Conservation (phyloP, 2,113 vertebrate genomes). For the Megaptera novaeangliae region DNA sequence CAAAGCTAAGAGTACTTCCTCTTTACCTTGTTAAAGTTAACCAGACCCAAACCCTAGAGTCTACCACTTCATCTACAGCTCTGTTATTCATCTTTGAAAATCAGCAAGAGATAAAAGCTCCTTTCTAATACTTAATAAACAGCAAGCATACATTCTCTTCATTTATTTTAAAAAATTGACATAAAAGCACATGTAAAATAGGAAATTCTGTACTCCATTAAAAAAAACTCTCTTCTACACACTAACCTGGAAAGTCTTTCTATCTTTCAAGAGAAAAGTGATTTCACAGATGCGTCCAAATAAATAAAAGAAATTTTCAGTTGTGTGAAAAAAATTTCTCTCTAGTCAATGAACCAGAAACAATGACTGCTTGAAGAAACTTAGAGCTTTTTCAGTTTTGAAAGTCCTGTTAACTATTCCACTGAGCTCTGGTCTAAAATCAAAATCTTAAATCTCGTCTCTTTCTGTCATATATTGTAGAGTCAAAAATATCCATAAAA, state of each 20-base stretch:
- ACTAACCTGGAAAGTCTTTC: constrained; percentile 57
- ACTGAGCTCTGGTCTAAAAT: constrained; percentile 5
- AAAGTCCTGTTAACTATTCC: constrained; percentile 3
- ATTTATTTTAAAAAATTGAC: not conserved
- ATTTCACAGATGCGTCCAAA: constrained; percentile 61
- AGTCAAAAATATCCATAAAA: constrained; percentile 50
- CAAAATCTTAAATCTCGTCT: not conserved
- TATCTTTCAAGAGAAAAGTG: constrained; percentile 65
- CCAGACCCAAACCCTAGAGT: not conserved
- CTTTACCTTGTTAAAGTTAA: not conserved
- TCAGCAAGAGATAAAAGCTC: constrained; percentile 61
- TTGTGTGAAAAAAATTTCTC: constrained; percentile 24
- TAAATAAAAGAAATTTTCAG: constrained; percentile 51
- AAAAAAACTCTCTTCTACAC: constrained; percentile 57
- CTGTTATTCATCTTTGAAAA: constrained; percentile 52
- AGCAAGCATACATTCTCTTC: not conserved
- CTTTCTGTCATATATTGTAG: constrained; percentile 19
- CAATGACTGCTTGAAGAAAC: constrained; percentile 39
- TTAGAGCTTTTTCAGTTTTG: not conserved
- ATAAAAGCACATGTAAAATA: not conserved
- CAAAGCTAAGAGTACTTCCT: not conserved
- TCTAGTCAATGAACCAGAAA: constrained; percentile 66
- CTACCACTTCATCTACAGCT: constrained; percentile 41
- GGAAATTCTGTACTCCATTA: constrained; percentile 2
- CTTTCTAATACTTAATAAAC: not conserved